A percentile compares a stretch with the other conserved stretches of the same genome.
Conservation (phyloP, 2,797 vertebrate genomes). For the Mus minutoides region DNA sequence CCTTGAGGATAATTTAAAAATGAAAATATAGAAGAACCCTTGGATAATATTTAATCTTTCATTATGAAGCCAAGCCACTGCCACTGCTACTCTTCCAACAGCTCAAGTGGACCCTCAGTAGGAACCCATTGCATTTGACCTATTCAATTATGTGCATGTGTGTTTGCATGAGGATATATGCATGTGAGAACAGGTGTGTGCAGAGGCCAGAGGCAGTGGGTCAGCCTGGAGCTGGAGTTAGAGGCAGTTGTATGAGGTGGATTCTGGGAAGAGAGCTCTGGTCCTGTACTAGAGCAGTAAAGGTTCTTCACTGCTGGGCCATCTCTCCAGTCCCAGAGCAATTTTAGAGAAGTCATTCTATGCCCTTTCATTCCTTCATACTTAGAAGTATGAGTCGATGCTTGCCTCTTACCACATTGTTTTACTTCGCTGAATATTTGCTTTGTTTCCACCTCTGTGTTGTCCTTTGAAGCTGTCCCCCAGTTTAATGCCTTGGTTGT, state of each 20-base stretch:
- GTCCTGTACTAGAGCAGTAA: background rate
- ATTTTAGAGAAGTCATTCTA: background rate
- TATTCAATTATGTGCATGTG: background rate
- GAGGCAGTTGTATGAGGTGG: background rate
- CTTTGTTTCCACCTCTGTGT: background rate
- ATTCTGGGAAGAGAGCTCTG: background rate
- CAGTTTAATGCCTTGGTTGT: background rate
- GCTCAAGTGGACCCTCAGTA: background rate
- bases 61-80: background rate
- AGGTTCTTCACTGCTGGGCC: background rate
- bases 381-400: background rate
- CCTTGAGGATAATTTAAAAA: background rate
- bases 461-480: background rate
- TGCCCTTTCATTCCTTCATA: background rate
- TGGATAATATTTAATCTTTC: too few relatives aligned
- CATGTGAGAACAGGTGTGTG: background rate
- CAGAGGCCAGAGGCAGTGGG: background rate
- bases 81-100: fast-evolving
- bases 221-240: background rate
- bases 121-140: background rate
- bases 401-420: background rate
- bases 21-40: background rate
- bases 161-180: background rate
- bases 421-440: background rate
- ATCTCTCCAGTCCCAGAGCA: background rate